A percentile compares a stretch with the other conserved stretches of the same genome.
Evolutionary conservation across 2,888 invertebrate genomes (phyloP).

Genomic region (Drepanosiphum platanoidis): DNA sequence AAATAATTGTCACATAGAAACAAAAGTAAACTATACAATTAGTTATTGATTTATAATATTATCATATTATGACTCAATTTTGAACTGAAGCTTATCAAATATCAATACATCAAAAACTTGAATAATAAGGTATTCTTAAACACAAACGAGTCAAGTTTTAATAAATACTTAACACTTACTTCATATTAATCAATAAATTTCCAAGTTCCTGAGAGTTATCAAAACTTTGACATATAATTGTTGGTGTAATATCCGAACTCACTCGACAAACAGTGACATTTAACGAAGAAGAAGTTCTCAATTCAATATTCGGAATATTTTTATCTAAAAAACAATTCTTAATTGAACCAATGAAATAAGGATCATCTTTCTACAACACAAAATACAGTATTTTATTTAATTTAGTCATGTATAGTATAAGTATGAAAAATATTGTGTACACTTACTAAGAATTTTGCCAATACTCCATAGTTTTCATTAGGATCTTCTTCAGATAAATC

Average conservation of each 20-base stretch:
- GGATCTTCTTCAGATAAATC: background rate
- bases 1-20: no score
- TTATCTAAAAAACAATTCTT: conserved; percentile 38
- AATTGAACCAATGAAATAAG: background rate
- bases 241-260: background rate
- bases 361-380: conserved; percentile 29
- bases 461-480: background rate
- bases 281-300: background rate
- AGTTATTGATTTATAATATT: conserved; percentile 1
- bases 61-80: no score
- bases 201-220: background rate
- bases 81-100: background rate
- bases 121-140: no score
- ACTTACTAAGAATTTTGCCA: conserved; percentile 38
- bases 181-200: conserved; percentile 26
- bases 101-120: no score
- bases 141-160: no score
- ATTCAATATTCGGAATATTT: conserved; percentile 1
- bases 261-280: conserved; percentile 29
- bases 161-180: conserved; percentile 30
- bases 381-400: background rate
- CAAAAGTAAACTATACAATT: no score
- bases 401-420: no score
- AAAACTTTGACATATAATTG: conserved; percentile 19
- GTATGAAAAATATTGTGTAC: background rate